Evolutionary conservation across 2,888 invertebrate genomes (phyloP).

Genomic region (Protodeltote pygarga): DNA sequence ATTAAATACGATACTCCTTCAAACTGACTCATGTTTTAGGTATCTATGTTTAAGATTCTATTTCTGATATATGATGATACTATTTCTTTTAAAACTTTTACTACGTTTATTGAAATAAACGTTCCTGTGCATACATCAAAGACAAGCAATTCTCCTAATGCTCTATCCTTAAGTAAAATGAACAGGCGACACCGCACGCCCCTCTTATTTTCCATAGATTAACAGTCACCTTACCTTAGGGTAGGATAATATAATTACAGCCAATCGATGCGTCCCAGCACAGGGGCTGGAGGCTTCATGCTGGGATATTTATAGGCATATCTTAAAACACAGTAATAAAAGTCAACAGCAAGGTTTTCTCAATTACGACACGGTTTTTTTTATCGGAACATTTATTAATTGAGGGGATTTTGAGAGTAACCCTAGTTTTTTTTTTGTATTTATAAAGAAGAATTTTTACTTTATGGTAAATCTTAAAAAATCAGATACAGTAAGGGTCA

Average conservation of each 20-base stretch:
- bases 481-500: too few relatives aligned
- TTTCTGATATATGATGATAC: too few relatives aligned
- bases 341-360: constrained; percentile 27
- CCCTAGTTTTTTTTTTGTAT: too few relatives aligned
- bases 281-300: constrained; percentile 60
- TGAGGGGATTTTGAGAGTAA: constrained; percentile 9
- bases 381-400: constrained; percentile 22
- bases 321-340: constrained; percentile 42
- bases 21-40: too few relatives aligned
- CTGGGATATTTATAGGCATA: constrained; percentile 70
- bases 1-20: too few relatives aligned
- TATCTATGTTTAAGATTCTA: too few relatives aligned
- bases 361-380: constrained; percentile 49
- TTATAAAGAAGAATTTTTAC: too few relatives aligned
- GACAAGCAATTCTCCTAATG: constrained; percentile 28
- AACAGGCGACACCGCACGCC: constrained; percentile 55
- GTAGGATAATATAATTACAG: constrained; percentile 79
- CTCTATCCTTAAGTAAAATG: constrained; percentile 52
- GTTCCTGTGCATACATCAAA: constrained; percentile 31
- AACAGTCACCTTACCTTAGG: constrained; percentile 70
- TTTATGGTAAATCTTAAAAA: too few relatives aligned
- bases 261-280: constrained; percentile 76
- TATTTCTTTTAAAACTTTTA: not conserved
- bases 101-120: not conserved
- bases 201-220: constrained; percentile 68